Percentiles rank a stretch among this genome's conserved stretches.
These are phyloP conservation scores for Periophthalmodon schlosseri DNA, from an alignment of 2,113 vertebrate species.

Conservation along the genomic window DNA sequence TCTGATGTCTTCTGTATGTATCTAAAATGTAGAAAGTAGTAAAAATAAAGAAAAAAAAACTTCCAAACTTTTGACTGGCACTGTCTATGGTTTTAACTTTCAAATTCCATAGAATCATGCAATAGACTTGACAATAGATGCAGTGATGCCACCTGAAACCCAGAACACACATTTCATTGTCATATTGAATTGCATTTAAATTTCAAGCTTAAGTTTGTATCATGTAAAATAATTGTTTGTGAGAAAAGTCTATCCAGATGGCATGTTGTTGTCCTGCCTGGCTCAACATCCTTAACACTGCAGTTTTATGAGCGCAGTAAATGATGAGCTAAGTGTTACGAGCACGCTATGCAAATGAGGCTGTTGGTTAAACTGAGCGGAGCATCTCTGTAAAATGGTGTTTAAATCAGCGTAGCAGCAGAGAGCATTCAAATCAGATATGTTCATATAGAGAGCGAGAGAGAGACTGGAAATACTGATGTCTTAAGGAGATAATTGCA, in stretches of 20 bases:
- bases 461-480: not conserved
- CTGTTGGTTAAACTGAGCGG: constrained; percentile 34
- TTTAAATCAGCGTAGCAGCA: constrained; percentile 13
- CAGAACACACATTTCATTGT: no score
- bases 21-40: no score
- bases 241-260: not conserved
- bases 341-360: constrained; percentile 37
- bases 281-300: not conserved
- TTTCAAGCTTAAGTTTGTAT: no score
- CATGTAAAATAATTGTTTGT: no score
- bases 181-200: no score
- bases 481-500: constrained; percentile 17
- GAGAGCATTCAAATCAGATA: constrained; percentile 15
- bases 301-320: not conserved
- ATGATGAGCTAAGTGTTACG: constrained; percentile 7
- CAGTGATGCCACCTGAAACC: no score
- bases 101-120: no score
- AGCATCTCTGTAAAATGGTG: constrained; percentile 22
- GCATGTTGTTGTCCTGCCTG: not conserved
- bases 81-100: no score
- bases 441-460: not conserved
- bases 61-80: no score
- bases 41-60: no score
- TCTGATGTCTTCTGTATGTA: no score
- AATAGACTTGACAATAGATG: no score